These are phyloP conservation scores for Gymnorhina tibicen DNA, from an alignment of 2,113 vertebrate species.

Conservation along the genomic window DNA sequence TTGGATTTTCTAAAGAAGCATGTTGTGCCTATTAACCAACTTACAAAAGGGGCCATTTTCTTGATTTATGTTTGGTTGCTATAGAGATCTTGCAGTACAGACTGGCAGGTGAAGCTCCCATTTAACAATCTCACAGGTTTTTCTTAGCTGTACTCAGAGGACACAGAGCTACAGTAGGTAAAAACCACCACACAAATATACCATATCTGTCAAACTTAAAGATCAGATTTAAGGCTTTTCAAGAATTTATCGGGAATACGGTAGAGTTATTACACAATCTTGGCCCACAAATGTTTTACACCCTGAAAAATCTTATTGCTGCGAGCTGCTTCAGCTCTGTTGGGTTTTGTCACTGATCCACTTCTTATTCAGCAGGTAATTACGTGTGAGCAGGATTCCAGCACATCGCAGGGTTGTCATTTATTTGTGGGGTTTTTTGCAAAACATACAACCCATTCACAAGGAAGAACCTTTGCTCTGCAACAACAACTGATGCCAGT, in stretches of 20 bases:
- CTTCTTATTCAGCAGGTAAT: slow-evolving; percentile 37
- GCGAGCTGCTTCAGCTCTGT: neutral
- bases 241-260: neutral
- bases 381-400: neutral
- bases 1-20: slow-evolving; percentile 91
- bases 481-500: neutral
- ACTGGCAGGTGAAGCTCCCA: slow-evolving; percentile 79
- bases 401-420: neutral
- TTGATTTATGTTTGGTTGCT: slow-evolving; percentile 90
- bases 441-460: neutral
- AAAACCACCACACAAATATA: slow-evolving; percentile 49
- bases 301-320: neutral
- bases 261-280: neutral
- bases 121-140: slow-evolving; percentile 76
- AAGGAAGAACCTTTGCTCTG: neutral
- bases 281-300: neutral
- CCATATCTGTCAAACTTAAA: slow-evolving; percentile 21
- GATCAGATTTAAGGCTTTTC: slow-evolving; percentile 19
- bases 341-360: neutral
- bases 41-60: slow-evolving; percentile 90
- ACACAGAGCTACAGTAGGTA: slow-evolving; percentile 32
- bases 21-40: slow-evolving; percentile 96
- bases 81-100: slow-evolving; percentile 80
- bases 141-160: slow-evolving; percentile 69
- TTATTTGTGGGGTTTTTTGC: neutral